Base-by-base conservation (phyloP, 2,113 vertebrate genomes). In the Mungos mungo region DNA sequence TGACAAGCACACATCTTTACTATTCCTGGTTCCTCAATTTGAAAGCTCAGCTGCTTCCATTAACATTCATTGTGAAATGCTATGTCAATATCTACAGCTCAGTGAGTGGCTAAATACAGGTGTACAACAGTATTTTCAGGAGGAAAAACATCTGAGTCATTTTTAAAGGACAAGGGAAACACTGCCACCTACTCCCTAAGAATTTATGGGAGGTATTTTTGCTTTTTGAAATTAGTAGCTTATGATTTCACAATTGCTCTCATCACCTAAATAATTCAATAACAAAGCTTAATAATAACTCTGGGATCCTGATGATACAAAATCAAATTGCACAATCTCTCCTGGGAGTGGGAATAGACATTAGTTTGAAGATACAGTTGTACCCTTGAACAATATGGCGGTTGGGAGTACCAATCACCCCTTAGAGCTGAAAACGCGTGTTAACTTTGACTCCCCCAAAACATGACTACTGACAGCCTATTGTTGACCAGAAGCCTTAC, bases 211-310 rank as follows among this genome's bases (percentile, higher is more conserved):
- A 57, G 72, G 60, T 25, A 82, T 82, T 88, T 88, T 76, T 88
- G 45, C 45, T 94, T 95, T 83, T 84, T 47, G 54, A 90, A 96
- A 85, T 72, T 5, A 85, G 68, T 45, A 79, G 63, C 31, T 95
- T 79, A 31, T 1, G 93, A 84, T 74, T 57, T 88, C 92, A 90
- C 45, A 29, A 65, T 86, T 35, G 21, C 41, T 80, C 82, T 68
- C 18, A 8, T 82, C 54, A 63, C 19, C 5, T 79, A 71, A 86
- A 50, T 72, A 72, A 71, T 66, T 66, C 33, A 63, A 16, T 41
- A 86, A 86, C 66, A 79, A 93, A 16, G 23, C 12, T 54, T n/a
- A 82, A 54, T 88, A 76, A 38, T 63, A 88, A 93, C 27, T 57
- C 33, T 41, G 35, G 16, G 4, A 79, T 89, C 90, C 65, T 50